Conservation (phyloP, 2,113 vertebrate species). For the Etia nguti region DNA sequence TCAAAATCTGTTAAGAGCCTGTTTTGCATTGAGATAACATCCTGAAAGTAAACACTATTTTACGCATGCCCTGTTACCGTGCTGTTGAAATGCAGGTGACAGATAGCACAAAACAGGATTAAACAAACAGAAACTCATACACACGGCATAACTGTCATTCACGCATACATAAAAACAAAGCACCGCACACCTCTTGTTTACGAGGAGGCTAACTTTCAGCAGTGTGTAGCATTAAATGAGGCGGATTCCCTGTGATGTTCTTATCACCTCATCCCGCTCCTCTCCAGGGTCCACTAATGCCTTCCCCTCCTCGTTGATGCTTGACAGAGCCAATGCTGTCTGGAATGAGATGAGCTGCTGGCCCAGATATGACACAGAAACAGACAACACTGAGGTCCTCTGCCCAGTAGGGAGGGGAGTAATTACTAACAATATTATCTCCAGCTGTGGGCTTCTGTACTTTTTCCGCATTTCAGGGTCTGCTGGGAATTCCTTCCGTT, state of each 20-base stretch:
- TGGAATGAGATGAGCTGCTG: slow-evolving; percentile 54
- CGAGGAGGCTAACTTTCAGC: slow-evolving; percentile 19
- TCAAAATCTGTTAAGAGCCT: background rate
- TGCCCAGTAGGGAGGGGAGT: slow-evolving; percentile 57
- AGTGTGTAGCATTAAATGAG: slow-evolving; percentile 44
- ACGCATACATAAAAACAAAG: background rate
- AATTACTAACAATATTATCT: slow-evolving; percentile 67
- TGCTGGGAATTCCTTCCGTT: slow-evolving; percentile 29
- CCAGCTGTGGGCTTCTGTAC: slow-evolving; percentile 52
- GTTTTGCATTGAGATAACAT: background rate
- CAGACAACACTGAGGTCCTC: slow-evolving; percentile 52
- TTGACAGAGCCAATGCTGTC: slow-evolving; percentile 42
- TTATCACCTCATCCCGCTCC: slow-evolving; percentile 58
- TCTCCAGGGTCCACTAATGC: slow-evolving; percentile 58
- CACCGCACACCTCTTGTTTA: slow-evolving; percentile 19
- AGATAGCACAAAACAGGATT: background rate
- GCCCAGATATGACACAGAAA: slow-evolving; percentile 62
- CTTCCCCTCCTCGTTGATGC: slow-evolving; percentile 29
- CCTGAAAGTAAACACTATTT: background rate
- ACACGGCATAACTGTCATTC: background rate
- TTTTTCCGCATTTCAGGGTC: slow-evolving; percentile 24
- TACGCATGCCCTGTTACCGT: background rate
- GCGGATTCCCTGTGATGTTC: slow-evolving; percentile 43
- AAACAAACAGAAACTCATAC: background rate
- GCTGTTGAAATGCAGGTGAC: background rate